Evolutionary conservation across 2,113 vertebrate species (phyloP), one percentile per base, ranked within the genome.

Genomic region (Cebus imitator): DNA sequence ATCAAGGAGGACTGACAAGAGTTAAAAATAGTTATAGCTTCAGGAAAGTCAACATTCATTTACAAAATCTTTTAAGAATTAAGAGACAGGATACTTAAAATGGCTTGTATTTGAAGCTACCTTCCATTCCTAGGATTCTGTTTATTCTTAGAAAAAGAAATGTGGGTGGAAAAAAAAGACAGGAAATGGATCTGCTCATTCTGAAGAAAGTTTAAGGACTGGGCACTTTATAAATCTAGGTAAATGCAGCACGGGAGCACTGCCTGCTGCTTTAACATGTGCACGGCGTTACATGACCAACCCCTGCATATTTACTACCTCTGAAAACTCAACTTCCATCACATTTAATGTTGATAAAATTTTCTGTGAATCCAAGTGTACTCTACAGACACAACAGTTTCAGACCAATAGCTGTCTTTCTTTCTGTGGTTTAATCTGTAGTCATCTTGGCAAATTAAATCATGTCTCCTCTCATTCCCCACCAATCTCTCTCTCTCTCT

Each of bases 381-480:
- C n/a, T 68, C 40, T 11, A 35, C 5, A 75, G 58, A 85, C 30
- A 79, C 0, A 9, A 2, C 7, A 32, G 48, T 32, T 93, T 72
- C 32, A 52, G 58, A 78, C 4, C 73, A 76, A 58, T 1, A 55
- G 68, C 12, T 20, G 73, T 61, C 20, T 20, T 32, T 14, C 25
- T 72, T 75, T 92, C 25, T 7, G n/a, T 35, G 81, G 58, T 35
- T 73, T 85, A 27, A 66, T 82, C 37, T 73, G n/a, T 50, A 52
- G 79, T 82, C 72, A 88, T 50, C 64, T 40, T 35, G 25, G 82
- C 32, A 72, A 97, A 82, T 57, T 58, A 81, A 95, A 73, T 79
- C 21, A 4, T 48, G 27, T 25, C 55, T n/a, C 37, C 75, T 21
- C 43, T 30, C 61, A 64, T 64, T 64, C 27, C 27, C 61, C 61